Evolutionary conservation across 30 jellyfish, hydroid and myxozoan genomes (phyloP), one percentile per base, ranked within the genome.

Genomic region (Mastigias papua): DNA sequence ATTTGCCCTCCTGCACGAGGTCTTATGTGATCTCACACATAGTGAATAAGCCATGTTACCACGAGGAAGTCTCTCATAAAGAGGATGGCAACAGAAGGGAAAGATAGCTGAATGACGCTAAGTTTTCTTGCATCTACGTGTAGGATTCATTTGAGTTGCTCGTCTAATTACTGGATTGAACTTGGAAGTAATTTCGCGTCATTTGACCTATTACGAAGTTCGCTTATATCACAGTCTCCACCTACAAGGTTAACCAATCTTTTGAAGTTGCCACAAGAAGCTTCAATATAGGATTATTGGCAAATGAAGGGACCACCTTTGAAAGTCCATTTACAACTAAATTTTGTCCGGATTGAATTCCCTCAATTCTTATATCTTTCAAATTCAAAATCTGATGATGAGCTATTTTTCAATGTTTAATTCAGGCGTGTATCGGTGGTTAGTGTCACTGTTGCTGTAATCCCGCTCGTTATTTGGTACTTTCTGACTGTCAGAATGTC

Each of bases 231-330:
- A 20, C 21, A 63, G 74, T 63, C 74, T 63, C 74, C 74, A 63
- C 74, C 74, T 63, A 17, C 42, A 25, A 23, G 74, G 74, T 63
- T 63, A 63, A 63, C 74, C 74, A 25, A 25, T 23, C 1, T 2
- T 63, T 27, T 27, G 46, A 63, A 63, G 74, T 25, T 63, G 21
- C 74, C 74, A 63, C 42, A 1, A 23, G 46, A 23, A 63, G 35
- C 42, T 63, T 26, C 74, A 63, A 27, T 63, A 25, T 10, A 37
- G 74, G 74, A 63, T 63, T 63, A 63, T 27, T 22, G 42, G 26
- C 74, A 63, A 9, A 27, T 17, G 21, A 23, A 23, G 26, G 74
- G 74, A 63, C 74, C 74, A 63, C 74, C 74, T 63, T 22, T 17
- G 26, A 63, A 1, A 25, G 9, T 22, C 13, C 23, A 10, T 22